Base-by-base conservation (phyloP, 2,797 vertebrate species). In the Zalophus californianus region DNA sequence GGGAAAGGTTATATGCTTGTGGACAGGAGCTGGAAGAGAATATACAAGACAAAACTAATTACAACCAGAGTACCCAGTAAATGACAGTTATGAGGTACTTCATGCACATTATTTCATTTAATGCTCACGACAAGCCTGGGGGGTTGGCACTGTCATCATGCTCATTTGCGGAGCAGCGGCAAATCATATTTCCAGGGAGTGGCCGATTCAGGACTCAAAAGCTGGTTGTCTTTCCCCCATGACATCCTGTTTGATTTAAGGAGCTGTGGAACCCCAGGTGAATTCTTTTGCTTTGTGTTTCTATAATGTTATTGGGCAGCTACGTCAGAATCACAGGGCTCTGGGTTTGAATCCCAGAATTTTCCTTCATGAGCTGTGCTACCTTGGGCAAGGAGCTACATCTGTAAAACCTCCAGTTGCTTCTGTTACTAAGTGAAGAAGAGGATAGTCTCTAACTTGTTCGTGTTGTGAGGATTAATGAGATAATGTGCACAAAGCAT, bases 91-190 rank as follows among this genome's bases (percentile, higher is more conserved):
- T 60, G 73, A 92, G 77, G 44, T 56, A 70, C 79, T 96, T 66
- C 75, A n/a, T 64, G 75, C 14, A 48, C 38, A 58, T 86, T 94
- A 91, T 86, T 97, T 98, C 20, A 84, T 83, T 91, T 95, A 97
- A 92, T 93, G 90, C 35, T 89, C 75, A 75, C n/a, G 89, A 35
- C 32, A 93, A 29, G 77, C 73, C 78, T 79, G 27, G 68, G 66
- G 96, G 82, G 29, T 83, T 3, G 23, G 44, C 21, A 48, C 32
- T 78, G 32, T 83, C 48, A 14, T 86, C 25, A 35, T 20, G 13
- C 18, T 70, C 50, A 83, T 94, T 86, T 25, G 4, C 27, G 16
- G 32, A 35, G 44, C 7, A 35, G 54, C 68, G 87, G 44, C 41
- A 90, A 38, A 50, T 41, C n/a, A 41, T 60, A 48, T 83, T 87